phyloP scores from a whole-genome alignment of 1,140 invertebrate genomes.

The Neodiprion pinetum region DNA sequence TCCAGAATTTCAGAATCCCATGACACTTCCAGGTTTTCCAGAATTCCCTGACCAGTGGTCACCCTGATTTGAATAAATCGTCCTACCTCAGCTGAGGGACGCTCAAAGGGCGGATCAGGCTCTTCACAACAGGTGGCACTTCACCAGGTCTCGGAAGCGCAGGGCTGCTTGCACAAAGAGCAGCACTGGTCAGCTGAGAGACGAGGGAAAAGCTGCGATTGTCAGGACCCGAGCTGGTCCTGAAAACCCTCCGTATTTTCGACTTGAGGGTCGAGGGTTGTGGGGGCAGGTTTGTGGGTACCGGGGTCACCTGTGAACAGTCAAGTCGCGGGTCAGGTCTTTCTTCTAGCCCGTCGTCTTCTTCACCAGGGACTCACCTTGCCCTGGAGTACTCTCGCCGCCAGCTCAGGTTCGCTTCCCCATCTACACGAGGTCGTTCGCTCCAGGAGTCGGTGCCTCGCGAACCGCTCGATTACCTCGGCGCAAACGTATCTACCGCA shows the following conservation, averaged over 20 bases:
- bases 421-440: conserved; percentile 66
- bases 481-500: conserved; percentile 78
- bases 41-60: not conserved
- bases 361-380: conserved; percentile 55
- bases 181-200: conserved; percentile 68
- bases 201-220: conserved; percentile 61
- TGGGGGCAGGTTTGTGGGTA: conserved; percentile 40
- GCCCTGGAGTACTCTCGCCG: conserved; percentile 60
- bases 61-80: not conserved
- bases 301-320: conserved; percentile 42
- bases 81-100: conserved; percentile 65
- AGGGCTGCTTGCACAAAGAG: conserved; percentile 69
- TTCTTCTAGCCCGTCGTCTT: conserved; percentile 13
- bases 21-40: too few species aligned
- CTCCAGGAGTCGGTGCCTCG: conserved; percentile 66
- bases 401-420: conserved; percentile 67
- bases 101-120: conserved; percentile 65
- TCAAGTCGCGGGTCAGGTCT: not conserved
- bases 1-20: not conserved
- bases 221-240: conserved; percentile 57
- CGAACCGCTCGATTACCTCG: conserved; percentile 76
- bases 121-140: conserved; percentile 64
- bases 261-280: conserved; percentile 61
- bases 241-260: conserved; percentile 66
- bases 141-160: conserved; percentile 63